Base-by-base conservation (phyloP, 1,140 invertebrate species). In the Andricus grossulariae region DNA sequence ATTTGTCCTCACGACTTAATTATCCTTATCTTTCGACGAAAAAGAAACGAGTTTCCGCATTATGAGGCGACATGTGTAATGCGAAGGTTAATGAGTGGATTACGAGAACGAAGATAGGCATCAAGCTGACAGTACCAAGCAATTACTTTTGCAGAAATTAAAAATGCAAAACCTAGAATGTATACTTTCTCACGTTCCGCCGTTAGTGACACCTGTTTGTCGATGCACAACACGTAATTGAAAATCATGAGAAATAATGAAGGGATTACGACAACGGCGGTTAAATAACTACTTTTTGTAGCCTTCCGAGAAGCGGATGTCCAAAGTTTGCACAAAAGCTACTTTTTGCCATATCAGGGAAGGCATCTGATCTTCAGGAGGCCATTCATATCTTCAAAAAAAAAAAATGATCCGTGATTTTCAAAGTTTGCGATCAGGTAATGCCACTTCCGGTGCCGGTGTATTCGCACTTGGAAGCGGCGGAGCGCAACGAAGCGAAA, bases 191-290 rank as follows among this genome's bases (percentile, higher is more conserved):
- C 60, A 15, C 32, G 54, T 55, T 55, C 3, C 52, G 54, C 54
- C 54, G 55, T 57, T 18, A 45, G 25, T 66, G 60, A 66, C 60
- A 66, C 60, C 60, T 66, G 60, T 66, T 66, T 66, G 60, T 66
- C 60, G n/a, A 66, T 66, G 25, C 60, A 66, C 60, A 66, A 66
- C 60, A 32, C 25, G 60, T 66, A 66, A 66, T 66, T 66, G 60
- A 66, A 66, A 66, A 66, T 66, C 60, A 66, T 66, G 60, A 66
- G 21, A 66, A 66, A 45, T 66, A 66, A 66, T 66, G 25, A 66
- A 32, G 57, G 57, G 4, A 66, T 66, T 66, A 66, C 52, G 52
- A 54, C 32, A 66, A 13, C 60, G 6, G 39, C 10, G 39, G 39
- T 11, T 32, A 66, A 66, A 66, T 66, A 66, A 39, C 57, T 39